A percentile compares a stretch with the other conserved stretches of the same genome.
phyloP scores from a whole-genome alignment of 2,113 vertebrate species.

The Pungitius pungitius region DNA sequence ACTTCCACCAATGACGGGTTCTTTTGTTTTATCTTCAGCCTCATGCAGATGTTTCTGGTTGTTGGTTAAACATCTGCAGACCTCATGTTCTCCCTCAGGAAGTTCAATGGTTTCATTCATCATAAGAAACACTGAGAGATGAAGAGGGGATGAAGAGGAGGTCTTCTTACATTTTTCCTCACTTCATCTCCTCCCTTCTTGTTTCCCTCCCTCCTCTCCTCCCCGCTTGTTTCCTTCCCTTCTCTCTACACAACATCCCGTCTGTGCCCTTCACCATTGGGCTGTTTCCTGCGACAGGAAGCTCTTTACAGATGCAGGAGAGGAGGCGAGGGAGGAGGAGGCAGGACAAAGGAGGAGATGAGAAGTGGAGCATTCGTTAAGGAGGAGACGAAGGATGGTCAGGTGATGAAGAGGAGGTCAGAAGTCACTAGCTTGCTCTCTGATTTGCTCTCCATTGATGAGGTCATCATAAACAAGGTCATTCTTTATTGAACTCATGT shows the following conservation, averaged over 20 bases:
- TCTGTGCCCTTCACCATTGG: slow-evolving; percentile 37
- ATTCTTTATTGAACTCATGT: no score
- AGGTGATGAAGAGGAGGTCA: slow-evolving; percentile 32
- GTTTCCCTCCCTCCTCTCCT: background rate
- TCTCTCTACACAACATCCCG: slow-evolving; percentile 23
- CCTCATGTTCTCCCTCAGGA: no score
- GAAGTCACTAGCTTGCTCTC: slow-evolving; percentile 16
- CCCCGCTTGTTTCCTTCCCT: background rate
- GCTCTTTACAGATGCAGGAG: slow-evolving; percentile 11
- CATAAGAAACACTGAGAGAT: no score
- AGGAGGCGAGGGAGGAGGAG: slow-evolving; percentile 1
- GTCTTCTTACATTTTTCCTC: no score
- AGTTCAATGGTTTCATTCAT: no score
- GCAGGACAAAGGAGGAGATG: slow-evolving; percentile 4
- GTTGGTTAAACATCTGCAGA: no score
- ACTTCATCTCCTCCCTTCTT: background rate
- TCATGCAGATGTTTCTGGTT: no score
- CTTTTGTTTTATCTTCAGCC: no score
- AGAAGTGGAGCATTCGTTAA: background rate
- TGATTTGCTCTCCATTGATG: background rate
- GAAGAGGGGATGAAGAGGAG: no score
- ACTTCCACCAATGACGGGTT: no score
- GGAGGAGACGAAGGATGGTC: slow-evolving; percentile 1
- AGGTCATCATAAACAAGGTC: no score
- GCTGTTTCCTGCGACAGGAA: slow-evolving; percentile 57